phyloP scores from a whole-genome alignment of 2,797 vertebrate genomes.

The Pipistrellus pygmaeus region DNA sequence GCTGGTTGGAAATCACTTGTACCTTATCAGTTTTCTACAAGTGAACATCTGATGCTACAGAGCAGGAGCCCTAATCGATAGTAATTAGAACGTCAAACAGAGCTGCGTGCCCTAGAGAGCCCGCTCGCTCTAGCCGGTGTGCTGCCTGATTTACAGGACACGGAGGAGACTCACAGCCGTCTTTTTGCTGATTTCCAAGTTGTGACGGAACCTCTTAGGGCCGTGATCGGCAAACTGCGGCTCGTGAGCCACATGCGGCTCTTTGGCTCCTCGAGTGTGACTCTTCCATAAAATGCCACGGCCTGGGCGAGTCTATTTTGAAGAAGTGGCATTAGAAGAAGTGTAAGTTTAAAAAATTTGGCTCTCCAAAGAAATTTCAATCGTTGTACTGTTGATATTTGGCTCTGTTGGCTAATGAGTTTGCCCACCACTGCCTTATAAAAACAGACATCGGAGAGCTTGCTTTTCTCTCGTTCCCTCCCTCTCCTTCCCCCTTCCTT shows the following conservation, averaged over 20 bases:
- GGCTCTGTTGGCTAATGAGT: too few relatives aligned
- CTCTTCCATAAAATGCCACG: too few relatives aligned
- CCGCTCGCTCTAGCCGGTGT: background rate
- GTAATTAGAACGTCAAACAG: background rate
- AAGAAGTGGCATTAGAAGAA: too few relatives aligned
- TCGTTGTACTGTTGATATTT: too few relatives aligned
- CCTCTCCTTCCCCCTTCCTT: background rate
- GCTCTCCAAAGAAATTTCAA: too few relatives aligned
- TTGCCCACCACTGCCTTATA: background rate
- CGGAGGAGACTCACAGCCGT: background rate
- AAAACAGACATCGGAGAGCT: background rate
- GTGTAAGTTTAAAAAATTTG: too few relatives aligned
- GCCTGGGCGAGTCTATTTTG: too few relatives aligned
- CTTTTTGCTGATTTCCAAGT: background rate
- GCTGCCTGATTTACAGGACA: background rate
- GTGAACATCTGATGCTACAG: background rate
- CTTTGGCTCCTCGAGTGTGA: too few relatives aligned
- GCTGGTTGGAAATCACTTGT: background rate
- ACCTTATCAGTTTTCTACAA: slow-evolving; percentile 27
- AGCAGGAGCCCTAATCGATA: background rate
- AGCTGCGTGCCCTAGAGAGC: background rate
- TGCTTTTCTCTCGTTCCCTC: too few relatives aligned
- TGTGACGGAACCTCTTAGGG: background rate
- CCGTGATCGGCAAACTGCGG: too few relatives aligned
- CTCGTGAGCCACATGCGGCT: too few relatives aligned